Evolutionary conservation across 2,113 vertebrate genomes (phyloP).

Genomic region (Cynocephalus volans): DNA sequence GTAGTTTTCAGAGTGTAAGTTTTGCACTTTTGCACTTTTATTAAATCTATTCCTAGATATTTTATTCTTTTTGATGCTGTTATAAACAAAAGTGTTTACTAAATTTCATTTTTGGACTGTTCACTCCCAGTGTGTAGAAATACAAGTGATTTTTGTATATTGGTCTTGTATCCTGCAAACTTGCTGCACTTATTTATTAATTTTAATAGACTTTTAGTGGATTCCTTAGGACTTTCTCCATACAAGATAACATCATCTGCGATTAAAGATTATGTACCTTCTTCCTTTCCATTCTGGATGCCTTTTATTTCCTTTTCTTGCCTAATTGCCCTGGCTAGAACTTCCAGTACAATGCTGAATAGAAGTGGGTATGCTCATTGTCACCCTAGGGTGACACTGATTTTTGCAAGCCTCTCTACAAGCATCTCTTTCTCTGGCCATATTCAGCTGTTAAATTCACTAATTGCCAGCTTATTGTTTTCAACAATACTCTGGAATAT

Average conservation of each 20-base stretch:
- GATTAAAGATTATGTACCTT: slow-evolving; percentile 4
- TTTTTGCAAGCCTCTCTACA: background rate
- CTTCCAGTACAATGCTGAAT: background rate
- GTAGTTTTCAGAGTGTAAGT: background rate
- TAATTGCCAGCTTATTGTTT: background rate
- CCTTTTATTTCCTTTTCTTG: slow-evolving; percentile 5
- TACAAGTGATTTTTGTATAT: background rate
- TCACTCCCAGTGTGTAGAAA: slow-evolving; percentile 34
- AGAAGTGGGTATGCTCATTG: background rate
- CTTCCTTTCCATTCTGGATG: background rate
- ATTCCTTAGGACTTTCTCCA: slow-evolving; percentile 2
- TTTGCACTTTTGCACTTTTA: background rate
- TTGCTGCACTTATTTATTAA: slow-evolving; percentile 2
- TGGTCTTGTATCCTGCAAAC: background rate
- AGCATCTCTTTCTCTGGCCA: background rate
- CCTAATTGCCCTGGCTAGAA: background rate
- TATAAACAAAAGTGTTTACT: slow-evolving; percentile 28
- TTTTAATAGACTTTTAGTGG: background rate
- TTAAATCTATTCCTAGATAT: slow-evolving; percentile 14
- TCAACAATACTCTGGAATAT: background rate
- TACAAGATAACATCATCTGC: slow-evolving; percentile 3
- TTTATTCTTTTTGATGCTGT: background rate
- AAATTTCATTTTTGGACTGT: background rate
- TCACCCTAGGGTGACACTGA: background rate
- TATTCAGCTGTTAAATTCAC: background rate